Evolutionary conservation across 30 jellyfish, hydroid and myxozoan genomes (phyloP).

Genomic region (Catostylus mosaicus): DNA sequence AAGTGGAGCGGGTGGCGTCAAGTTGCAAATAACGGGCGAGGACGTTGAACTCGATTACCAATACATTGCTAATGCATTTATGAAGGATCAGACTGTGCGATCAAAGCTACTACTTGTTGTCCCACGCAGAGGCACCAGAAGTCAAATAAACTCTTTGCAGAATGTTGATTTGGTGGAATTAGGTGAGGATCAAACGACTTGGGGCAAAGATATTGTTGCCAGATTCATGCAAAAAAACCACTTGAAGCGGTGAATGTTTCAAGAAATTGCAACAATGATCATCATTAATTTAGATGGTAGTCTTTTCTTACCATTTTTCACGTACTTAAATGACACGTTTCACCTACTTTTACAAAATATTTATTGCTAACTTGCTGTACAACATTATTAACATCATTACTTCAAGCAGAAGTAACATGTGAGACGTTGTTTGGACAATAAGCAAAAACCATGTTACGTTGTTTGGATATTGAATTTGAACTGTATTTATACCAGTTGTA

Average conservation of each 20-base stretch:
- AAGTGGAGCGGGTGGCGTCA: slow-evolving; percentile 9
- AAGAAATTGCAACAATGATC: neutral
- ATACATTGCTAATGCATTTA: slow-evolving; percentile 30
- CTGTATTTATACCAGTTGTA: too few species aligned
- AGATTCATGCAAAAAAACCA: slow-evolving; percentile 37
- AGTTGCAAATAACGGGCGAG: slow-evolving; percentile 52
- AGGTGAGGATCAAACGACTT: slow-evolving; percentile 22
- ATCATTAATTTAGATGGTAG: neutral
- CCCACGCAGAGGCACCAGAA: slow-evolving; percentile 9
- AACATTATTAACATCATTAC: too few species aligned
- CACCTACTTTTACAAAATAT: too few species aligned
- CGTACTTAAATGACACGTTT: too few species aligned
- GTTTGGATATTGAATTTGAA: too few species aligned
- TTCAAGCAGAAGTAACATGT: neutral
- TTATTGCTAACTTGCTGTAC: neutral
- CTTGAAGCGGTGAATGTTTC: neutral
- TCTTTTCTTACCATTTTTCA: neutral
- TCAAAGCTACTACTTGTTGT: slow-evolving; percentile 46
- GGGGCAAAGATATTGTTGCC: slow-evolving; percentile 47
- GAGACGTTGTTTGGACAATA: neutral
- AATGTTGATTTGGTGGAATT: slow-evolving; percentile 45
- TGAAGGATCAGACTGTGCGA: slow-evolving; percentile 5
- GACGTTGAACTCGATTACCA: slow-evolving; percentile 27
- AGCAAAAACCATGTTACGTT: neutral
- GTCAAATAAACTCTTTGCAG: neutral